Conservation (phyloP, 37 sponge, comb jelly and placozoan genomes). For the Cladorhizidae sp. region DNA sequence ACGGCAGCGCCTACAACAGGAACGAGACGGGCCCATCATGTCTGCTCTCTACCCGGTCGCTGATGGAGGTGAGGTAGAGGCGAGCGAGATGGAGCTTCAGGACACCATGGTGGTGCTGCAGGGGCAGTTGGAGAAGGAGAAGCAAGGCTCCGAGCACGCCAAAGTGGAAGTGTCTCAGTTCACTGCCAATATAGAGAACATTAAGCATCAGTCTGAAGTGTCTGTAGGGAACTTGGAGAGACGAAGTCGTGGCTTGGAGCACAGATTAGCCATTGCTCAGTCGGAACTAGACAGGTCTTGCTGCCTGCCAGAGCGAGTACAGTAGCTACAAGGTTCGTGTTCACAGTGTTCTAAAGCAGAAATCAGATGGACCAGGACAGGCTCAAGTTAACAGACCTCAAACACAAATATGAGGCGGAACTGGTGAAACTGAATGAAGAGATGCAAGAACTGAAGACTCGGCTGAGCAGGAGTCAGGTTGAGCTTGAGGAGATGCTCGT, state of each 20-base stretch:
- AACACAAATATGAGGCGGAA: slow-evolving; percentile 59
- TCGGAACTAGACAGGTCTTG: slow-evolving; percentile 46
- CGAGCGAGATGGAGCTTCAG: slow-evolving; percentile 45
- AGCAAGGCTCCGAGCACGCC: slow-evolving; percentile 39
- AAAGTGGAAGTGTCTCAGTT: slow-evolving; percentile 57
- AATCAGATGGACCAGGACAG: slow-evolving; percentile 38
- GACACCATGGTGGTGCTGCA: slow-evolving; percentile 29
- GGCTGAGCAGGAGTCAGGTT: slow-evolving; percentile 32
- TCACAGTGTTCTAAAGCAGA: slow-evolving; percentile 93
- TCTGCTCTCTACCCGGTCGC: too few relatives aligned
- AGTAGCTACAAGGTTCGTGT: slow-evolving; percentile 89
- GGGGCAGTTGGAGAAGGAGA: slow-evolving; percentile 50
- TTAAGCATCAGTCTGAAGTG: slow-evolving; percentile 57
- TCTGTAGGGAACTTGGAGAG: slow-evolving; percentile 50
- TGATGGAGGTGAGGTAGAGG: slow-evolving; percentile 64
- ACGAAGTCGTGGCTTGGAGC: slow-evolving; percentile 49
- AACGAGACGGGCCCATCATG: too few relatives aligned
- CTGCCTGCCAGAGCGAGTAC: slow-evolving; percentile 55
- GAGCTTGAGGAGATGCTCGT: slow-evolving; percentile 65
- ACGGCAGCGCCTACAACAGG: too few relatives aligned
- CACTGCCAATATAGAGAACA: slow-evolving; percentile 30
- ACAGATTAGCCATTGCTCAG: slow-evolving; percentile 42
- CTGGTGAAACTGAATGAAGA: slow-evolving; percentile 5
- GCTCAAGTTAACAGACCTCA: slow-evolving; percentile 44
- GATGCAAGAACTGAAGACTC: slow-evolving; percentile 18